Conservation (phyloP, 2,113 vertebrate species). For the Saguinus midas region DNA sequence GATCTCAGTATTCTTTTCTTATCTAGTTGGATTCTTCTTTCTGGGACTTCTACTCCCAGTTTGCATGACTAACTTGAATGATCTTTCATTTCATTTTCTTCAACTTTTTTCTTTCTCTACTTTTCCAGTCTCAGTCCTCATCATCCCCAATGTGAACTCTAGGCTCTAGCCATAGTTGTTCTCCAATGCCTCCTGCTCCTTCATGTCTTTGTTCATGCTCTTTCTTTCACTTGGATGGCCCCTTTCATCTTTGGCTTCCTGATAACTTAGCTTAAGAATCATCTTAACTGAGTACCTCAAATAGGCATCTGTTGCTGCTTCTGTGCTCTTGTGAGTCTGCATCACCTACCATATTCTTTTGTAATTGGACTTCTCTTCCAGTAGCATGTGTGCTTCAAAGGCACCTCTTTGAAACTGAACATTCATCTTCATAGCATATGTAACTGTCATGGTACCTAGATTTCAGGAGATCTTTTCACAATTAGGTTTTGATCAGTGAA, state of each 20-base stretch:
- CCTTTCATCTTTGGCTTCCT: not conserved
- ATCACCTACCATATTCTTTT: not conserved
- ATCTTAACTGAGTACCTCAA: not conserved
- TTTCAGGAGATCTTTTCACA: not conserved
- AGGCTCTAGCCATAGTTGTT: not conserved
- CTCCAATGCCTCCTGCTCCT: not conserved
- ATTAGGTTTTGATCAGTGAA: not conserved
- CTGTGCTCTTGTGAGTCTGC: not conserved
- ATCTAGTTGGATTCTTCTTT: not conserved
- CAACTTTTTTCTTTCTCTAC: not conserved
- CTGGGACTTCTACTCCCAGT: not conserved
- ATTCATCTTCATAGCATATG: not conserved
- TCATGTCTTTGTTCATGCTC: not conserved
- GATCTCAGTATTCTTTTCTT: not conserved
- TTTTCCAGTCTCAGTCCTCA: not conserved
- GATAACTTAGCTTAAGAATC: not conserved
- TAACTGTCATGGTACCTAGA: not conserved
- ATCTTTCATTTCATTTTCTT: not conserved
- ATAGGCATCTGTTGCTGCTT: not conserved
- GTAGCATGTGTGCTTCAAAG: not conserved
- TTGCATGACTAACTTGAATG: not conserved
- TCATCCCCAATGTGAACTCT: not conserved
- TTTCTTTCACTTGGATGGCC: not conserved
- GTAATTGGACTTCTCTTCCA: not conserved
- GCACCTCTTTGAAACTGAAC: not conserved